Conservation (phyloP, 2,888 invertebrate species). For the Cheilosia vernalis region DNA sequence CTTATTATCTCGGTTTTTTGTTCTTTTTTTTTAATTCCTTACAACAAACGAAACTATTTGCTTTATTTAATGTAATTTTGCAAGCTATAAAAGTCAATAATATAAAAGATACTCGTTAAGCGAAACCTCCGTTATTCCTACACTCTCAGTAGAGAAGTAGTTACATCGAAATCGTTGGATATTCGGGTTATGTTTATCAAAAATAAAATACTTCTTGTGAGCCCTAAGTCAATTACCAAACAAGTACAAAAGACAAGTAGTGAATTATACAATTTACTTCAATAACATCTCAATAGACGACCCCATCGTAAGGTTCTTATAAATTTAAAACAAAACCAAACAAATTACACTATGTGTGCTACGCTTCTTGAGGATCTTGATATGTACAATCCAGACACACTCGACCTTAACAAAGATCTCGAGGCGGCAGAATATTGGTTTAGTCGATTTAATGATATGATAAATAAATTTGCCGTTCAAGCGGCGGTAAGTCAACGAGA, state of each 20-base stretch:
- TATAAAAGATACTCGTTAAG: conserved; percentile 2
- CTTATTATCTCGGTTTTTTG: conserved; percentile 63
- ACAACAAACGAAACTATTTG: conserved; percentile 35
- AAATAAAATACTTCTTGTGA: conserved; percentile 20
- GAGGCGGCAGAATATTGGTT: conserved; percentile 97
- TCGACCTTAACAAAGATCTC: conserved; percentile 93
- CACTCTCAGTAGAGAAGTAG: neutral
- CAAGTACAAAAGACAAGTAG: conserved; percentile 58
- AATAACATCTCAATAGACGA: conserved; percentile 11
- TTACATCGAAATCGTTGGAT: neutral
- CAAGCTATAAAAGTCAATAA: conserved; percentile 23
- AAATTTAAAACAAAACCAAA: conserved; percentile 79
- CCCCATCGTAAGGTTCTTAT: neutral
- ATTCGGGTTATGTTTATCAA: conserved; percentile 60
- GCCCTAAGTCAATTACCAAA: conserved; percentile 61
- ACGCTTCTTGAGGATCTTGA: conserved; percentile 90
- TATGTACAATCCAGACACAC: conserved; percentile 95
- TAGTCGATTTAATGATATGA: conserved; percentile 93
- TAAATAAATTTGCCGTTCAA: conserved; percentile 92
- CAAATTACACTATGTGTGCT: conserved; percentile 84
- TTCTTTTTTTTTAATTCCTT: conserved; percentile 47
- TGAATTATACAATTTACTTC: conserved; percentile 30
- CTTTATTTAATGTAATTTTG: conserved; percentile 38
- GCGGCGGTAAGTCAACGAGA: conserved; percentile 90
- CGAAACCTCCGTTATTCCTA: neutral